Evolutionary conservation across 2,888 invertebrate species (phyloP).

Genomic region (Mythimna albipuncta): DNA sequence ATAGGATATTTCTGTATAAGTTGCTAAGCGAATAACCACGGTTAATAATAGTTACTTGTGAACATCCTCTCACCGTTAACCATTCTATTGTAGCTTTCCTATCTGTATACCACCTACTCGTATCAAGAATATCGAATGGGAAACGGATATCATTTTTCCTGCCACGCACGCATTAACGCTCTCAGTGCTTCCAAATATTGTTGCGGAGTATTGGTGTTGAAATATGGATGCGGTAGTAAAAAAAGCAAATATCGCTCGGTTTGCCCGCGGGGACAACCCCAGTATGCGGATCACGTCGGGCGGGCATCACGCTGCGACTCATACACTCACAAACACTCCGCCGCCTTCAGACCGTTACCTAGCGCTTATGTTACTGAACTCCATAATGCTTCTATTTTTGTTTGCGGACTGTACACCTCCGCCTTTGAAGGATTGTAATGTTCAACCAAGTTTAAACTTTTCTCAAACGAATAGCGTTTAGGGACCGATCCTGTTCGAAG

Average conservation of each 20-base stretch:
- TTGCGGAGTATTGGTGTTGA: conserved; percentile 84
- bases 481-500: conserved; percentile 33
- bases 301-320: conserved; percentile 72
- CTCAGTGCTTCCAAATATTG: conserved; percentile 85
- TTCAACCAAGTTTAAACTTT: conserved; percentile 47
- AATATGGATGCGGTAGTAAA: conserved; percentile 88
- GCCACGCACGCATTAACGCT: conserved; percentile 86
- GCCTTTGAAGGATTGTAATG: conserved; percentile 62
- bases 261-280: conserved; percentile 74
- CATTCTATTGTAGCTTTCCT: conserved; percentile 75
- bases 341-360: conserved; percentile 69
- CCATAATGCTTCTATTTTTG: conserved; percentile 70
- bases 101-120: conserved; percentile 18
- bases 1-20: background rate
- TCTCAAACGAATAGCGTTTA: conserved; percentile 33
- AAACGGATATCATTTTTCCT: conserved; percentile 80
- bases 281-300: conserved; percentile 83
- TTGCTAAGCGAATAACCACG: background rate
- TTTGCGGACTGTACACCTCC: conserved; percentile 55
- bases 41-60: background rate
- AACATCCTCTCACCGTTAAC: conserved; percentile 59
- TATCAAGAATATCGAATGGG: conserved; percentile 76
- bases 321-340: conserved; percentile 71
- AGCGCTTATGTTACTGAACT: conserved; percentile 73
- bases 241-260: conserved; percentile 84